Percentiles rank a stretch among this genome's conserved stretches.
Conservation (phyloP, 2,113 vertebrate genomes). For the Mirza zaza region DNA sequence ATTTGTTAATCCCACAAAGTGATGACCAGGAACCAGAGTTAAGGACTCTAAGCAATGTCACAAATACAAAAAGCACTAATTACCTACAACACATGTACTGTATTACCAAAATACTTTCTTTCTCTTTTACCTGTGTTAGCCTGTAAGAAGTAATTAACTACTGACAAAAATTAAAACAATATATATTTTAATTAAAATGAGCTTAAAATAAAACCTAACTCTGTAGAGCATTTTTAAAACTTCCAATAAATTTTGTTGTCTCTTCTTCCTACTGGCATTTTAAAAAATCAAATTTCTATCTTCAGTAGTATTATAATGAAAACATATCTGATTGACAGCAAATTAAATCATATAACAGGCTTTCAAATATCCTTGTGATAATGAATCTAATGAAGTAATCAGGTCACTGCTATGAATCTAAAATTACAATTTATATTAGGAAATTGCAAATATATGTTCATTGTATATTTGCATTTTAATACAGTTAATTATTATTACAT, state of each 20-base stretch:
- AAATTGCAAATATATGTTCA: slow-evolving; percentile 49
- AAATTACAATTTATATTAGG: slow-evolving; percentile 57
- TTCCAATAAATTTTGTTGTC: not conserved
- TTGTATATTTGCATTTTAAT: slow-evolving; percentile 55
- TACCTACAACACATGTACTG: not conserved
- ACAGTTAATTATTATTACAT: slow-evolving; percentile 32
- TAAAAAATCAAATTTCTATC: slow-evolving; percentile 46
- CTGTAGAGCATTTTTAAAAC: not conserved
- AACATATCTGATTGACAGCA: slow-evolving; percentile 60
- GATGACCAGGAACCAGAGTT: not conserved
- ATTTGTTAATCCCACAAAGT: slow-evolving; percentile 36
- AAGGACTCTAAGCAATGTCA: not conserved
- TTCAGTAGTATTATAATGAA: slow-evolving; percentile 53
- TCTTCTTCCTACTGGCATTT: not conserved
- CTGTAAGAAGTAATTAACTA: not conserved
- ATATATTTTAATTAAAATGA: slow-evolving; percentile 26
- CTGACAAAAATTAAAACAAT: not conserved
- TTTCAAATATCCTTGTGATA: slow-evolving; percentile 59
- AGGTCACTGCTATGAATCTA: slow-evolving; percentile 52
- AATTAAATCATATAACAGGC: slow-evolving; percentile 59
- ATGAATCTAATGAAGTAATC: slow-evolving; percentile 62
- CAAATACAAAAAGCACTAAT: not conserved
- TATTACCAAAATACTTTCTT: not conserved
- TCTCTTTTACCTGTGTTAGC: not conserved
- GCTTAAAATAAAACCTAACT: slow-evolving; percentile 40